These are phyloP conservation scores for Forbesichthys papilliferus DNA, from an alignment of 2,113 vertebrate species.

Conservation along the genomic window DNA sequence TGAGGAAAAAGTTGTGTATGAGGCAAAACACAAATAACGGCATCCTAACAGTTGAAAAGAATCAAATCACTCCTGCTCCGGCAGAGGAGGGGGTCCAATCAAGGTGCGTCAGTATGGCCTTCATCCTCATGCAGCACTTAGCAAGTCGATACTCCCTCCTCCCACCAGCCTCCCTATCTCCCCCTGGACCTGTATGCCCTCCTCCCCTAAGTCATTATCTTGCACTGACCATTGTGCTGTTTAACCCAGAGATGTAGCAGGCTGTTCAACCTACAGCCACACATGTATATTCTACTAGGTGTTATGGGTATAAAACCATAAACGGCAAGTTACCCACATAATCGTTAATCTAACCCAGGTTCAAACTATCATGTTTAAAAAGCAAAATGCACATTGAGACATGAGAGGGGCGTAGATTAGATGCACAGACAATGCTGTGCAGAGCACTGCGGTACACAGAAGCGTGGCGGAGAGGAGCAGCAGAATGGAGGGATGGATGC, in stretches of 20 bases:
- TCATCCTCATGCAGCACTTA: constrained; percentile 61
- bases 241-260: constrained; percentile 11
- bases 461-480: constrained; percentile 3
- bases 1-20: too few relatives aligned
- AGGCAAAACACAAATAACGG: too few relatives aligned
- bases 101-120: constrained; percentile 25
- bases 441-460: constrained; percentile 24
- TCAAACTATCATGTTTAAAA: neutral
- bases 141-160: constrained; percentile 37
- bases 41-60: too few relatives aligned
- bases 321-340: neutral
- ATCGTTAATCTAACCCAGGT: neutral
- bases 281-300: neutral
- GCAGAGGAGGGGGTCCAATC: constrained; percentile 8
- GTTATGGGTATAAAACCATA: neutral
- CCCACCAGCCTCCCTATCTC: too few relatives aligned
- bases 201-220: neutral
- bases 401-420: neutral
- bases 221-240: constrained; percentile 3
- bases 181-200: neutral
- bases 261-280: neutral
- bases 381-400: neutral
- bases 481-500: neutral
- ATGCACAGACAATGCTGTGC: constrained; percentile 5
- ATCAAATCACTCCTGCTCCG: constrained; percentile 7